Base-by-base conservation (phyloP, 2,797 vertebrate species). In the Gymnothorax javanicus region DNA sequence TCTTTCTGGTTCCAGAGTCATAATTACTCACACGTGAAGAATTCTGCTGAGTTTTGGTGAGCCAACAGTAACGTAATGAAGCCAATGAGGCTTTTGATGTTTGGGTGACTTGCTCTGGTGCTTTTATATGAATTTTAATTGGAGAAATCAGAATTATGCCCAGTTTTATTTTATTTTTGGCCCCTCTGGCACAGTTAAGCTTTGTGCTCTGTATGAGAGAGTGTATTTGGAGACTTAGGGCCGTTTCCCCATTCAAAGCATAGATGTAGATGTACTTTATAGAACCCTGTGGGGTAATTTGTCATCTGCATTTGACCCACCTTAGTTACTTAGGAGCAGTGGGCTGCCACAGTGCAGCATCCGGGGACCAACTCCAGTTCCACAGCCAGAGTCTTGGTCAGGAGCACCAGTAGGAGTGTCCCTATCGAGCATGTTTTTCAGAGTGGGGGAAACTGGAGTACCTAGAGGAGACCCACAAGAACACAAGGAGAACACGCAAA, bases 1-100 rank as follows among this genome's bases (percentile, higher is more conserved):
- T 50, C 73, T 75, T 15, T 43, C 33, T 43, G 33, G 33, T 50
- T 50, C 69, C 27, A 43, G 11, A 69, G 27, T 33, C 9, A 73
- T 73, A 27, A 27, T 79, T 56, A 54, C 25, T 56, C 50, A 54
- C 1, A 75, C 33, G 50, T 75, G 20, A 75, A 52, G 15, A 33
- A 62, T 73, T 13, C 15, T 83, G 43, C 59, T 60, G n/a, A 73
- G 27, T 12, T 73, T 62, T 13, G 59, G 20, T 17, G 11, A 77
- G 43, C 6, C 33, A 33, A 77, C 43, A 33, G 5, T 7, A 17
- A 52, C 8, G 15, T 52, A 17, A 52, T 77, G 43, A 77, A 50
- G 43, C 17, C 73, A 77, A 43, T 77, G 73, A 77, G 69, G 43
- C 73, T 77, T 43, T 77, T 73, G 69, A 33, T 73, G 67, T 75